Percentiles rank a stretch among this genome's conserved stretches.
phyloP scores from a whole-genome alignment of 2,888 invertebrate genomes.

The Lypha dubia region DNA sequence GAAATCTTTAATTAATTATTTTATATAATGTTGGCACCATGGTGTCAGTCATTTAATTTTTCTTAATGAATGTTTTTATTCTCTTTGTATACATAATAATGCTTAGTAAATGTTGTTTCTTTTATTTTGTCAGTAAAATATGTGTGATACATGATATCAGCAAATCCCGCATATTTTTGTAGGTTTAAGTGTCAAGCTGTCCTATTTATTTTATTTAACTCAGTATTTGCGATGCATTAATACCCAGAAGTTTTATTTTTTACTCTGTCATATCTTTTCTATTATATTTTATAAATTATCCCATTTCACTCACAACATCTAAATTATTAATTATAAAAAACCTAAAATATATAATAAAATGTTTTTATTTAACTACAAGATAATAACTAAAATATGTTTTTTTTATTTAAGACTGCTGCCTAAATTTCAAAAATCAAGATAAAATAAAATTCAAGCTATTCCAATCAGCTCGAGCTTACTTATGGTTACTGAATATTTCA shows the following conservation, averaged over 20 bases:
- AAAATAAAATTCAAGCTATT: too few relatives aligned
- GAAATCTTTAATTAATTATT: not conserved
- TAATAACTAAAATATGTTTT: not conserved
- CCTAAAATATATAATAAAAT: conserved; percentile 64
- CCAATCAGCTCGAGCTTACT: too few relatives aligned
- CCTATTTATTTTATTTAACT: conserved; percentile 54
- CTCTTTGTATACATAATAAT: not conserved
- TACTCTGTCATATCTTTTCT: conserved; percentile 35
- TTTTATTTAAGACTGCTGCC: not conserved
- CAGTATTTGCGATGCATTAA: conserved; percentile 60
- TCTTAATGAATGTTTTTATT: not conserved
- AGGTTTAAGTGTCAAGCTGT: conserved; percentile 52
- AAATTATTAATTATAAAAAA: conserved; percentile 50
- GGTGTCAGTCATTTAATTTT: not conserved
- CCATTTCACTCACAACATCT: conserved; percentile 57
- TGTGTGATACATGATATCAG: too few relatives aligned
- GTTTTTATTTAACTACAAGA: conserved; percentile 66
- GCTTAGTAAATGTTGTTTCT: not conserved
- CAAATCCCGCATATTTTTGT: conserved; percentile 18
- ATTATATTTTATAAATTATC: conserved; percentile 42
- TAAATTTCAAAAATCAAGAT: too few relatives aligned
- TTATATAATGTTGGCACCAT: not conserved
- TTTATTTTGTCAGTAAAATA: conserved; percentile 17
- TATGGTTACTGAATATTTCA: too few relatives aligned
- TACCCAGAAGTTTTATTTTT: not conserved